Percentiles rank a stretch among this genome's conserved stretches.
phyloP scores from a whole-genome alignment of 2,113 vertebrate species.

The Neoarius graeffei region DNA sequence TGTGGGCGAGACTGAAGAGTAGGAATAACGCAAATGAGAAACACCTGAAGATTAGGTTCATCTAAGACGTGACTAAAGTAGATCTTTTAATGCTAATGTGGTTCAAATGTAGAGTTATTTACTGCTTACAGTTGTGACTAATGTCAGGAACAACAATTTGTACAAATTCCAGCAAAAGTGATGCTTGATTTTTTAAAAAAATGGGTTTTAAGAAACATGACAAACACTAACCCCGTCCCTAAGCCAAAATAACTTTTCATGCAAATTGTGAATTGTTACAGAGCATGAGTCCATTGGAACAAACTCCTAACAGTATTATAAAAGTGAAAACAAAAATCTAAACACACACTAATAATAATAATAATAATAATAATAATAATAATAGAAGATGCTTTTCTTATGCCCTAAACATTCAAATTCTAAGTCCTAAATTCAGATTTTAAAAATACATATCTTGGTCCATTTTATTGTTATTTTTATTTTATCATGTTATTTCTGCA shows the following conservation, averaged over 20 bases:
- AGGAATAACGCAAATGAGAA: constrained; percentile 29
- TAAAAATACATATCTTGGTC: neutral
- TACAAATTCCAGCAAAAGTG: neutral
- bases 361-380: constrained; percentile 7
- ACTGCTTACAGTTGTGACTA: neutral
- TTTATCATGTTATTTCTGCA: neutral
- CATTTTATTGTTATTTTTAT: neutral
- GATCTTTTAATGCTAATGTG: neutral
- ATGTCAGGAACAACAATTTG: neutral
- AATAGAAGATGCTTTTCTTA: neutral
- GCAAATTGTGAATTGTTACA: neutral
- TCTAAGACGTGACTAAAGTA: neutral
- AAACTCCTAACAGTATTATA: neutral
- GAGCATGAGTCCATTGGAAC: neutral
- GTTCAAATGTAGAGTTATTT: neutral
- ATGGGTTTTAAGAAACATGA: neutral
- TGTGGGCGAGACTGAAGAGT: constrained; percentile 21
- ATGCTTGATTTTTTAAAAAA: neutral
- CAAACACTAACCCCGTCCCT: neutral
- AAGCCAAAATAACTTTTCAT: neutral
- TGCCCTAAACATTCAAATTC: neutral
- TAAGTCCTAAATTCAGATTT: neutral
- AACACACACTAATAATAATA: neutral
- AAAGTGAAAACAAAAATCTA: neutral
- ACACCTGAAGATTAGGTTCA: constrained; percentile 27